These are phyloP conservation scores for Physella acuta DNA, from an alignment of 1,140 invertebrate genomes.

Conservation along the genomic window DNA sequence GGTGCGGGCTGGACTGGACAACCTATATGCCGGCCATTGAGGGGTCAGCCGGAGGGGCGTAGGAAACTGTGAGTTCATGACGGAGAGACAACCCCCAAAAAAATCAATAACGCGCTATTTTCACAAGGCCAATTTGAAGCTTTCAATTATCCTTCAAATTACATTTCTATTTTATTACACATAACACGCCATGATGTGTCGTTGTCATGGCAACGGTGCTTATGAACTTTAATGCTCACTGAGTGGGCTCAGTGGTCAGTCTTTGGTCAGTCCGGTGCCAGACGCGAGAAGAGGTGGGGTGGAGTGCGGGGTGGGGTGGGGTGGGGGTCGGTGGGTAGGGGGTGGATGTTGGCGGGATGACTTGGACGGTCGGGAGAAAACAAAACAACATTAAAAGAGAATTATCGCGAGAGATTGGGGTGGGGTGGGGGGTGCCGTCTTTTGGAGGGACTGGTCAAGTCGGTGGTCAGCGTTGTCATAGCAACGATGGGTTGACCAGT, in stretches of 20 bases:
- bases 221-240: conserved; percentile 38
- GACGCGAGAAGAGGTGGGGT: not conserved
- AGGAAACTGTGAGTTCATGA: no score
- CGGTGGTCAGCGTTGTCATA: no score
- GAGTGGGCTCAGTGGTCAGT: conserved; percentile 13
- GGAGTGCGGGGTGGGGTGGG: not conserved
- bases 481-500: no score
- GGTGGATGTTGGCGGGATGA: not conserved
- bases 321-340: not conserved
- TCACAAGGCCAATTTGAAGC: conserved; percentile 32
- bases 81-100: no score
- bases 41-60: no score
- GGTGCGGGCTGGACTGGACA: no score
- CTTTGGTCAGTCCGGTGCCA: not conserved
- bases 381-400: not conserved
- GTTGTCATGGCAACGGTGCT: conserved; percentile 34
- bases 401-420: not conserved
- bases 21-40: no score
- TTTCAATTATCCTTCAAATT: conserved; percentile 40
- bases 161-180: conserved; percentile 41
- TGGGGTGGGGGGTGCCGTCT: not conserved
- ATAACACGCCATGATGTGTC: conserved; percentile 36
- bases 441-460: no score
- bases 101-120: conserved; percentile 31
- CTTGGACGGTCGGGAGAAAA: not conserved